phyloP scores from a whole-genome alignment of 2,797 vertebrate genomes.

The Diplodus sargus region DNA sequence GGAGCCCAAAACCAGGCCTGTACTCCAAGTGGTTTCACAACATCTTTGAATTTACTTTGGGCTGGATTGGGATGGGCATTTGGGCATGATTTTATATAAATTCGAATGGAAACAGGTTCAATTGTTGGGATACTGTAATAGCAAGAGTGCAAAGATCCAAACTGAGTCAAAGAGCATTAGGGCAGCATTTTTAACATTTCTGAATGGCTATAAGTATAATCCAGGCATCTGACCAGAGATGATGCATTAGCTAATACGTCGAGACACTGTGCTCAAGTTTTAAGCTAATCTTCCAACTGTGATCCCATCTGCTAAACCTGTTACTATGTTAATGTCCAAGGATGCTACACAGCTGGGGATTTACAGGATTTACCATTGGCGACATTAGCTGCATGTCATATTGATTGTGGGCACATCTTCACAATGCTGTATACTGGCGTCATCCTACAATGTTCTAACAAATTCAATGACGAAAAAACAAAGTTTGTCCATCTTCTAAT shows the following conservation, averaged over 20 bases:
- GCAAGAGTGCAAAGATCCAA: neutral
- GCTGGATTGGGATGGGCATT: too few species aligned
- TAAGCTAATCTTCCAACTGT: constrained; percentile 9
- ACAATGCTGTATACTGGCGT: neutral
- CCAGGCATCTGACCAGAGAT: neutral
- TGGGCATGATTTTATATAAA: too few species aligned
- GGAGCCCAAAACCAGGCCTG: too few species aligned
- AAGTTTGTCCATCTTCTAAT: neutral
- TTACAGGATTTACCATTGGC: neutral
- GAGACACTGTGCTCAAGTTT: neutral
- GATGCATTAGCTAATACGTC: neutral
- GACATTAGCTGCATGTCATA: neutral
- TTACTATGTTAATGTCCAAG: constrained; percentile 21
- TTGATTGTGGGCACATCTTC: neutral
- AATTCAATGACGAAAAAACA: neutral
- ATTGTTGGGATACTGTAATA: neutral
- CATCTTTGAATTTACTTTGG: too few species aligned
- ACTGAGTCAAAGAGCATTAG: neutral
- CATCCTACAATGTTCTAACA: neutral
- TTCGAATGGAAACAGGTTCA: too few species aligned
- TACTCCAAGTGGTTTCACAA: too few species aligned
- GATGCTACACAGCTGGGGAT: constrained; percentile 13
- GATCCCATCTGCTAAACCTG: constrained; percentile 9
- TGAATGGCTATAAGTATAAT: neutral
- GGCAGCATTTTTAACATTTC: neutral